These are phyloP conservation scores for Lepus townsendii DNA, from an alignment of 2,797 vertebrate species.

Conservation along the genomic window DNA sequence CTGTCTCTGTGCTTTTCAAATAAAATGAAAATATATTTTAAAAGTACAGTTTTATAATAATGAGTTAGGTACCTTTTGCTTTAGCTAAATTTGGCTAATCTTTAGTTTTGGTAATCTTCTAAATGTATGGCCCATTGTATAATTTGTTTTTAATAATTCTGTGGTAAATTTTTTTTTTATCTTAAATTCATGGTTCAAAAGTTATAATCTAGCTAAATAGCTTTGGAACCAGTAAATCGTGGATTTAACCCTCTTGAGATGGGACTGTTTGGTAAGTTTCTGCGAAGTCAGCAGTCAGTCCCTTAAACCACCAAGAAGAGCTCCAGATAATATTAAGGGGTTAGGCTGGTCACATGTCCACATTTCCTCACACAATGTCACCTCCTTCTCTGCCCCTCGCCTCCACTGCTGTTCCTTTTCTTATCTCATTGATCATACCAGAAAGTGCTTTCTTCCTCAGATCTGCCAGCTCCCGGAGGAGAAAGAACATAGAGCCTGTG, in stretches of 20 bases:
- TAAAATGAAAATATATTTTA: too few species aligned
- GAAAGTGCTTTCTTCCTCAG: constrained; percentile 24
- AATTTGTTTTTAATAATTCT: constrained; percentile 31
- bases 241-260: constrained; percentile 26
- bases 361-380: neutral
- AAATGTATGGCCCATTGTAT: neutral
- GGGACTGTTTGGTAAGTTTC: neutral
- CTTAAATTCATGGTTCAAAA: constrained; percentile 14
- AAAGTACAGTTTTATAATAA: too few species aligned
- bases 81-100: constrained; percentile 39
- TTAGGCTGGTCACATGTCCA: neutral
- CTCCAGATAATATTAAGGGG: constrained; percentile 27
- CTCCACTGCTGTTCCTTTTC: neutral
- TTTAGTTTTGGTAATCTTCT: constrained; percentile 27
- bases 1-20: too few species aligned
- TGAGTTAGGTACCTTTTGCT: neutral
- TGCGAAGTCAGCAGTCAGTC: neutral
- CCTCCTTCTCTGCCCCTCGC: neutral
- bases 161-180: neutral
- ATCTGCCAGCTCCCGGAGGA: neutral
- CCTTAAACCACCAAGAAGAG: neutral
- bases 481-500: neutral
- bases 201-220: constrained; percentile 34
- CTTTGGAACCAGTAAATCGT: neutral
- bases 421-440: constrained; percentile 10